These are phyloP conservation scores for Petaurus breviceps DNA, from an alignment of 2,113 vertebrate genomes.

Conservation along the genomic window DNA sequence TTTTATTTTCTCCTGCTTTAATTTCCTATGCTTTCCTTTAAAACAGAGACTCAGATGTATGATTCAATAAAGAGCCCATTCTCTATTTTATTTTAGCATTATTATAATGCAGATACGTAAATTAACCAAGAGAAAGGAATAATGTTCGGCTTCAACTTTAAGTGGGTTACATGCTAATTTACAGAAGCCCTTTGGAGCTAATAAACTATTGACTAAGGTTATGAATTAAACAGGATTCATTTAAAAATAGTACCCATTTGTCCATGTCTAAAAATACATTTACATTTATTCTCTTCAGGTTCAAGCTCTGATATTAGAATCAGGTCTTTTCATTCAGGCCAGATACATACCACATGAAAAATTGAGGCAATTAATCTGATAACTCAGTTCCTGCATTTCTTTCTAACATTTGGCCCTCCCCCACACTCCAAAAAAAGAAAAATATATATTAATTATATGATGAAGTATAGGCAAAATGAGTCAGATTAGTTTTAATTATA, in stretches of 20 bases:
- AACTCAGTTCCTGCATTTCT: background rate
- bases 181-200: slow-evolving; percentile 27
- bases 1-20: slow-evolving; percentile 44
- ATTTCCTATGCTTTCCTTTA: slow-evolving; percentile 32
- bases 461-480: background rate
- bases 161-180: slow-evolving; percentile 7
- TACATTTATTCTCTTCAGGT: background rate
- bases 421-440: background rate
- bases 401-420: background rate
- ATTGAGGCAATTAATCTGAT: background rate
- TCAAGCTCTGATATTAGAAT: background rate
- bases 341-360: background rate
- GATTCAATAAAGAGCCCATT: background rate
- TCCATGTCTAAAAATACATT: background rate
- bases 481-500: background rate
- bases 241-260: slow-evolving; percentile 13
- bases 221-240: slow-evolving; percentile 8
- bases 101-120: slow-evolving; percentile 45
- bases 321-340: slow-evolving; percentile 13
- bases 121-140: slow-evolving; percentile 35
- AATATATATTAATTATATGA: background rate
- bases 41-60: background rate
- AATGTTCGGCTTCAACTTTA: slow-evolving; percentile 32
- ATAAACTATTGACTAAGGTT: slow-evolving; percentile 29
- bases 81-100: slow-evolving; percentile 38